phyloP scores from a whole-genome alignment of 2,113 vertebrate species.

The Dicentrarchus labrax region DNA sequence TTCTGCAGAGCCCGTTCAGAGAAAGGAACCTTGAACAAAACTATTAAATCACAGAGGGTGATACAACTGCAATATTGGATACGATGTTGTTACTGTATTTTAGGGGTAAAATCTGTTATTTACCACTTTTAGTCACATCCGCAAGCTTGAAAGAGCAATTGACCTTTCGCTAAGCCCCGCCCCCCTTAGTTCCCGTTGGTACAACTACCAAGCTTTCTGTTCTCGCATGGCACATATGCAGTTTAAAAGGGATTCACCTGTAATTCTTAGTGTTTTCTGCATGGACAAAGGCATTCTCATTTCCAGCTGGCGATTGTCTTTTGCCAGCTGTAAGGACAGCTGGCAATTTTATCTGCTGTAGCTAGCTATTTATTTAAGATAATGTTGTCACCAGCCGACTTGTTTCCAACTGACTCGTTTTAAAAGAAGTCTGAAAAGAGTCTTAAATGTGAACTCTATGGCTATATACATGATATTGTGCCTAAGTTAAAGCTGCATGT shows the following conservation, averaged over 20 bases:
- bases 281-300: neutral
- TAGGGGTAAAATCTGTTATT: neutral
- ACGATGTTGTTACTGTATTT: slow-evolving; percentile 10
- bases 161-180: neutral
- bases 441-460: neutral
- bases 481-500: neutral
- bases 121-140: neutral
- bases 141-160: neutral
- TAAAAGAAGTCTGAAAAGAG: neutral
- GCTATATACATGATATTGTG: neutral
- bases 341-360: neutral
- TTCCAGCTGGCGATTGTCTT: neutral
- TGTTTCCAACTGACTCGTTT: neutral
- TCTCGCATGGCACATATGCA: neutral
- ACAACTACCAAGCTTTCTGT: neutral
- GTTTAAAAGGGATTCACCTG: neutral
- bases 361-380: neutral
- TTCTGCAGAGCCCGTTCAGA: slow-evolving; percentile 26
- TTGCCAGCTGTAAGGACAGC: neutral
- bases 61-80: slow-evolving; percentile 3
- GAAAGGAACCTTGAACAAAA: slow-evolving; percentile 57
- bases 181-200: neutral
- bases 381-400: neutral
- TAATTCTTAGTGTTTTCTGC: neutral
- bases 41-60: slow-evolving; percentile 41